A percentile compares a stretch with the other conserved stretches of the same genome.
These are phyloP conservation scores for Allacma fusca DNA, from an alignment of 2,888 invertebrate species.

Conservation along the genomic window DNA sequence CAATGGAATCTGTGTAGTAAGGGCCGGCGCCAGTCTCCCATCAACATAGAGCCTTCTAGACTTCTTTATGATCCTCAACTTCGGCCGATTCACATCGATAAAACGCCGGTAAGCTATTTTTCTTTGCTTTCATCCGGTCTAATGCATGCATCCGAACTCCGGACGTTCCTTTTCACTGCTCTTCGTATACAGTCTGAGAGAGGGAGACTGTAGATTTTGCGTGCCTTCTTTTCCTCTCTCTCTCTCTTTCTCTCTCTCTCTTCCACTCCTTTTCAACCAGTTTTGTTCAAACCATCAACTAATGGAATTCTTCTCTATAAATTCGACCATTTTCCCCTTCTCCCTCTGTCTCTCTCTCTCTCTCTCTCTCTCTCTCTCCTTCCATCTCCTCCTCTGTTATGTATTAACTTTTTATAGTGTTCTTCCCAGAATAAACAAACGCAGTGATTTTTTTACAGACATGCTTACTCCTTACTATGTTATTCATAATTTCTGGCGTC, in stretches of 20 bases:
- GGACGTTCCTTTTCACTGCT: slow-evolving; percentile 26
- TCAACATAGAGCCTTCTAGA: slow-evolving; percentile 93
- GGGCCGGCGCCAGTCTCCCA: slow-evolving; percentile 95
- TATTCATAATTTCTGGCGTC: slow-evolving; percentile 3
- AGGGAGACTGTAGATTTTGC: background rate
- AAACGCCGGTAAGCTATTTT: slow-evolving; percentile 76
- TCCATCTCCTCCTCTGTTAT: background rate
- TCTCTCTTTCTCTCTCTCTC: slow-evolving; percentile 6
- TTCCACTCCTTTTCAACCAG: slow-evolving; percentile 7
- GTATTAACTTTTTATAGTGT: background rate
- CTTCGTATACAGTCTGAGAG: slow-evolving; percentile 1
- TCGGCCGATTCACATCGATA: slow-evolving; percentile 89
- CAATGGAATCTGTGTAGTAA: slow-evolving; percentile 98
- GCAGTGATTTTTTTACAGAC: background rate
- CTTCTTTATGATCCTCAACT: slow-evolving; percentile 96
- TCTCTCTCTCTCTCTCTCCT: background rate
- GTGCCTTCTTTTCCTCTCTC: slow-evolving; percentile 7
- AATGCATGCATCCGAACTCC: slow-evolving; percentile 23
- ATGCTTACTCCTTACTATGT: background rate
- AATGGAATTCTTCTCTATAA: slow-evolving; percentile 36
- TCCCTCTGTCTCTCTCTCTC: slow-evolving; percentile 11
- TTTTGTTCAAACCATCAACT: slow-evolving; percentile 30
- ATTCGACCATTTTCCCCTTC: background rate
- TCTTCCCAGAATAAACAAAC: background rate
- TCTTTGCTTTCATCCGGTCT: slow-evolving; percentile 43